Conservation (phyloP, 2,113 vertebrate genomes). For the Euleptes europaea region DNA sequence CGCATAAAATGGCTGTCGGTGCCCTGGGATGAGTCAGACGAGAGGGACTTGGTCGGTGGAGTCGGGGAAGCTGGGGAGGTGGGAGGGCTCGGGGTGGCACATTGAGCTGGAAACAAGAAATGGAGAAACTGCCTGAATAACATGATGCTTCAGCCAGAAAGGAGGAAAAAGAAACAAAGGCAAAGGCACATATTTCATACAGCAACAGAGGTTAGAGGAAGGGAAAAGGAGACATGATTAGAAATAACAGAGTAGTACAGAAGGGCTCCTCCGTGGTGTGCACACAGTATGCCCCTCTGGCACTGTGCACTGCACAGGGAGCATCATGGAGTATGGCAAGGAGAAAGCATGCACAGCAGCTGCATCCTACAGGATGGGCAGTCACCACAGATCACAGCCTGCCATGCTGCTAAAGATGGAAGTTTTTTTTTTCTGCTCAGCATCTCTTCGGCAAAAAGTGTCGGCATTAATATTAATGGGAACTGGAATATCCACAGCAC, state of each 20-base stretch:
- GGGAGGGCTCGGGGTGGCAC: constrained; percentile 83
- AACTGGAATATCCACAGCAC: neutral
- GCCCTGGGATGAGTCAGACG: constrained; percentile 78
- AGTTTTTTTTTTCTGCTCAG: neutral
- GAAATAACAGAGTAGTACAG: constrained; percentile 12
- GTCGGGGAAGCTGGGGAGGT: constrained; percentile 87
- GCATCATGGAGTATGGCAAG: constrained; percentile 38
- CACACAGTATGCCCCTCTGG: constrained; percentile 30
- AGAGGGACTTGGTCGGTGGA: constrained; percentile 82
- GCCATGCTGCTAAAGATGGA: neutral
- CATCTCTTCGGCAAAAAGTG: neutral
- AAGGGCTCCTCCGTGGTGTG: neutral
- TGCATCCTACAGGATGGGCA: neutral
- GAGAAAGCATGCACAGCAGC: neutral
- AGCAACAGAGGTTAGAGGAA: neutral
- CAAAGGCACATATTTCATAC: neutral
- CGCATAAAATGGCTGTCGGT: constrained; percentile 89
- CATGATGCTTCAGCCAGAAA: constrained; percentile 1
- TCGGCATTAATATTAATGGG: neutral
- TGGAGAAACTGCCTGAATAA: constrained; percentile 70
- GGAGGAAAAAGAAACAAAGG: constrained; percentile 10
- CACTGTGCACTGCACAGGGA: constrained; percentile 17
- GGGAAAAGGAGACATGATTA: neutral
- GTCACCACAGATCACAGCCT: neutral
- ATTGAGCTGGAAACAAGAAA: constrained; percentile 87